These are phyloP conservation scores for Trogon surrucura DNA, from an alignment of 2,113 vertebrate genomes.

Conservation along the genomic window DNA sequence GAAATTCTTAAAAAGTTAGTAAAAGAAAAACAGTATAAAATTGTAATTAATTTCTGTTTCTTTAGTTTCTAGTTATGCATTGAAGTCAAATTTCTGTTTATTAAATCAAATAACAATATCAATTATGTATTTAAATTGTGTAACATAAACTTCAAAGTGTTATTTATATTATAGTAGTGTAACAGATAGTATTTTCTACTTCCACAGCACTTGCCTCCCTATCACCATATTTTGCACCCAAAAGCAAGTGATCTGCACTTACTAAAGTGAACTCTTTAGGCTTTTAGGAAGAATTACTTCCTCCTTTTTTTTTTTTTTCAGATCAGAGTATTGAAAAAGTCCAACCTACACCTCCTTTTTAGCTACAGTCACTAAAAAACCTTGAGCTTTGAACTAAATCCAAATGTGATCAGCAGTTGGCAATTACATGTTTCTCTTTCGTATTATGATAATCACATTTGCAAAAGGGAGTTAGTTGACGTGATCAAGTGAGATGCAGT, in stretches of 20 bases:
- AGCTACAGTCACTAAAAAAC: neutral
- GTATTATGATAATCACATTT: neutral
- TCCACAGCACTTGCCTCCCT: neutral
- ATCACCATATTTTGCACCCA: neutral
- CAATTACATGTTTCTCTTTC: neutral
- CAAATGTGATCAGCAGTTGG: neutral
- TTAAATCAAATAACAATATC: neutral
- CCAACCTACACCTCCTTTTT: neutral
- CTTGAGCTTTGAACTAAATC: neutral
- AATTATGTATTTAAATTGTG: neutral
- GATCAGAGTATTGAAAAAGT: neutral
- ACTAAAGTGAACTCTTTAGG: neutral
- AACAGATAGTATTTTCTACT: neutral
- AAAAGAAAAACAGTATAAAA: neutral
- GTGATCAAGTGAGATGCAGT: neutral
- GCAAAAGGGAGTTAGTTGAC: neutral
- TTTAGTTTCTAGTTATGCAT: neutral
- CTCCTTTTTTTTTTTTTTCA: neutral
- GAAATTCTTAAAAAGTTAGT: neutral
- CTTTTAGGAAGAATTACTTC: neutral
- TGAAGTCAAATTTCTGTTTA: neutral
- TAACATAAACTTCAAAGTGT: neutral
- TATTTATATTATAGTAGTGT: neutral
- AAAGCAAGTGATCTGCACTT: neutral
- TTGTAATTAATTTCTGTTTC: neutral